Evolutionary conservation across 1,140 invertebrate species (phyloP).

Genomic region (Limonius californicus): DNA sequence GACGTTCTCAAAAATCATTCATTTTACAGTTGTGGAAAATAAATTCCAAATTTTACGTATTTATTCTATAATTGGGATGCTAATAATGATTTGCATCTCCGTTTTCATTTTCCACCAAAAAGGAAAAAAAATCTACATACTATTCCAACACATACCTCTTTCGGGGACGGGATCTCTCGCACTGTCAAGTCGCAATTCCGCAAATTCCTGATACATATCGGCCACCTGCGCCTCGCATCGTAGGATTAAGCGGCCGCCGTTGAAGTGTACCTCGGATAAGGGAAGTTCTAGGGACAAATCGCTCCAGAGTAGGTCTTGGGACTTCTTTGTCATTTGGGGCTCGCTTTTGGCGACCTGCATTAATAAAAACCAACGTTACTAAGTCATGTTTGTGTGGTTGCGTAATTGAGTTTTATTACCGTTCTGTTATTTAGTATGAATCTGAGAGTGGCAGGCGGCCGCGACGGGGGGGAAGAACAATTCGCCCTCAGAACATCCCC

Average conservation of each 20-base stretch:
- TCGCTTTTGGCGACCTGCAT: conserved; percentile 44
- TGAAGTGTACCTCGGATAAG: conserved; percentile 44
- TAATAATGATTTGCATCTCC: too few species aligned
- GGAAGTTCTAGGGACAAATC: conserved; percentile 41
- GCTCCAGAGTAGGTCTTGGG: conserved; percentile 40
- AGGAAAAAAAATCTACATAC: too few species aligned
- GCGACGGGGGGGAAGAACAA: conserved; percentile 68
- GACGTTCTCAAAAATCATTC: too few species aligned
- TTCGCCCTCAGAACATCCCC: conserved; percentile 71
- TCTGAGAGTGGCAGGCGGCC: conserved; percentile 67
- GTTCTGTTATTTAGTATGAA: conserved; percentile 71
- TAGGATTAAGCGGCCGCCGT: conserved; percentile 48
- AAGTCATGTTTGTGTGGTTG: too few species aligned
- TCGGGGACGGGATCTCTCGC: conserved; percentile 55
- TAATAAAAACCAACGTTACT: neutral
- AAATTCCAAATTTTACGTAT: too few species aligned
- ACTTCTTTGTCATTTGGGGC: conserved; percentile 36
- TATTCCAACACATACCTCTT: conserved; percentile 47
- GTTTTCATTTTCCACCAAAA: too few species aligned
- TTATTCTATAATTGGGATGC: too few species aligned
- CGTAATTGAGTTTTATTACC: conserved; percentile 49
- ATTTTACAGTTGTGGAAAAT: too few species aligned
- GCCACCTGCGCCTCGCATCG: conserved; percentile 53
- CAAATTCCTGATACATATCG: conserved; percentile 52
- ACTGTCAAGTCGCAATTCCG: conserved; percentile 51